A percentile compares a stretch with the other conserved stretches of the same genome.
Conservation (phyloP, 2,888 invertebrate genomes). For the Ophion obscuratus region DNA sequence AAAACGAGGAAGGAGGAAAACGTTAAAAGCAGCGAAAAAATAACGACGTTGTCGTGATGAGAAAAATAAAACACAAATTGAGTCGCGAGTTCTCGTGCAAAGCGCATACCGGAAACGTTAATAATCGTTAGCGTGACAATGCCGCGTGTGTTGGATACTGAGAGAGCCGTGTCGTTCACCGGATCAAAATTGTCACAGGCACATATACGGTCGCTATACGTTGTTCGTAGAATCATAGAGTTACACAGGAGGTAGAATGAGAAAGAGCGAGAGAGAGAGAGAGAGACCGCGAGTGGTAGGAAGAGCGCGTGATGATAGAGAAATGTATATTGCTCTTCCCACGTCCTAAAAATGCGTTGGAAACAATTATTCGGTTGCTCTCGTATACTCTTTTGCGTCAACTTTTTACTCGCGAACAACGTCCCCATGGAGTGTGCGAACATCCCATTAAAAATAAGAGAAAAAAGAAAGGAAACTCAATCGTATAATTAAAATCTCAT, state of each 20-base stretch:
- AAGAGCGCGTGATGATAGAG: conserved; percentile 10
- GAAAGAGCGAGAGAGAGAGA: conserved; percentile 1
- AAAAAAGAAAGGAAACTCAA: conserved; percentile 5
- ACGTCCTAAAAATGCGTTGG: conserved; percentile 58
- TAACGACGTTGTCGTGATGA: background rate
- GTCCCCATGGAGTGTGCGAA: background rate
- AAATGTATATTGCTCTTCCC: conserved; percentile 52
- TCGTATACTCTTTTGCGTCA: conserved; percentile 17
- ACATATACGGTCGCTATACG: conserved; percentile 3
- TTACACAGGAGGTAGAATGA: background rate
- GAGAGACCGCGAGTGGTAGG: conserved; percentile 1
- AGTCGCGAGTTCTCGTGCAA: conserved; percentile 44
- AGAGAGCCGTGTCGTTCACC: conserved; percentile 45
- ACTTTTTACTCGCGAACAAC: background rate
- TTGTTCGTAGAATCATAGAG: conserved; percentile 26
- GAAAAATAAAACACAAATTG: conserved; percentile 22
- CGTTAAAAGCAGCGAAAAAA: conserved; percentile 14
- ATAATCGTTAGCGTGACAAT: conserved; percentile 59
- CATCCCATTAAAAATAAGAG: conserved; percentile 5
- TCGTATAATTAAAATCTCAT: conserved; percentile 17
- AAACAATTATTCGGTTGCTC: conserved; percentile 24
- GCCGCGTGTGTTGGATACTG: conserved; percentile 25
- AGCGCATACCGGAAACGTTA: conserved; percentile 57
- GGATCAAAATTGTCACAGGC: conserved; percentile 58
- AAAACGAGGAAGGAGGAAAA: conserved; percentile 27